phyloP scores from a whole-genome alignment of 2,113 vertebrate genomes.

The Salminus brasiliensis region DNA sequence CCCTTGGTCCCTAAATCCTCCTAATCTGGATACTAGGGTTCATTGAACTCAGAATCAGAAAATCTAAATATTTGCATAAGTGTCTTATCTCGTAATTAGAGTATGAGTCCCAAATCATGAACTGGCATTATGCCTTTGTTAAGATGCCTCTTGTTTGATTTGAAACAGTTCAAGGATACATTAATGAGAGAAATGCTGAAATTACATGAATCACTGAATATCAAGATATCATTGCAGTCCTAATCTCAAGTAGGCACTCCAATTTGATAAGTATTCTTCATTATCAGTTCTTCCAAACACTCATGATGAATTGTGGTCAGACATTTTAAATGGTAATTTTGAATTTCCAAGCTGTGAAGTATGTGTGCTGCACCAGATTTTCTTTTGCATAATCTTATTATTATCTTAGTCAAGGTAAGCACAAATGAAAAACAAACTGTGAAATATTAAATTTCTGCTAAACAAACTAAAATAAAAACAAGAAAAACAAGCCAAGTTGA shows the following conservation, averaged over 20 bases:
- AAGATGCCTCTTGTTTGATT: slow-evolving; percentile 49
- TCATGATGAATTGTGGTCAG: slow-evolving; percentile 24
- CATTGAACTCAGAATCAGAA: neutral
- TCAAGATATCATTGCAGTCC: slow-evolving; percentile 28
- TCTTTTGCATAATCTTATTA: neutral
- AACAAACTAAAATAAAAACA: neutral
- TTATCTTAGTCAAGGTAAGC: neutral
- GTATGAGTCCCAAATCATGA: slow-evolving; percentile 60
- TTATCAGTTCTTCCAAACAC: slow-evolving; percentile 30
- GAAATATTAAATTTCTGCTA: neutral
- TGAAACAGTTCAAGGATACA: slow-evolving; percentile 35
- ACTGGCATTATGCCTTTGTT: slow-evolving; percentile 57
- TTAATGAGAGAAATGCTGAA: slow-evolving; percentile 29
- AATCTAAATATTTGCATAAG: slow-evolving; percentile 65
- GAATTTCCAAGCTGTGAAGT: neutral
- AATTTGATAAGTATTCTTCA: slow-evolving; percentile 40
- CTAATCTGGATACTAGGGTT: neutral
- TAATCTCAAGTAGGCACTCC: slow-evolving; percentile 45
- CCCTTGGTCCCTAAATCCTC: neutral
- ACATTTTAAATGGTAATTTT: slow-evolving; percentile 11
- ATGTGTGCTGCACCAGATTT: neutral
- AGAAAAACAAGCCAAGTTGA: neutral
- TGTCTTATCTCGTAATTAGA: slow-evolving; percentile 73
- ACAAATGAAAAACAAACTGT: neutral
- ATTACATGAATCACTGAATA: slow-evolving; percentile 37